Base-by-base conservation (phyloP, 2,113 vertebrate species). In the western clawed frog (Xenopus tropicalis) region DNA sequence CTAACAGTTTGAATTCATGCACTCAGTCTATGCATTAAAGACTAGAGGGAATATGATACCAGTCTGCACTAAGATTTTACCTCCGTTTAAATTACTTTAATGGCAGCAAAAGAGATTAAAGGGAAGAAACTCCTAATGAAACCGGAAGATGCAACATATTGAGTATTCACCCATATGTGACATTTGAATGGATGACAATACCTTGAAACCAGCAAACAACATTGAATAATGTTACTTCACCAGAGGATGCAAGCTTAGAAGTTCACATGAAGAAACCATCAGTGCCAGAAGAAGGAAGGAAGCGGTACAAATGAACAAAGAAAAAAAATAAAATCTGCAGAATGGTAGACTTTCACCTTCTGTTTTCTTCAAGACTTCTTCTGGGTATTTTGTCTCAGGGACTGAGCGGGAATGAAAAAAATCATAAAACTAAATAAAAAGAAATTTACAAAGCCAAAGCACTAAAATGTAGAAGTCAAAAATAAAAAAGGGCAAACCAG, bases 1-100 rank as follows among this genome's bases (percentile, higher is more conserved):
- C 94, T 91, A 93, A 95, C 91, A 88, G 89, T 92, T 93, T 88
- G 90, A 87, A 87, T 91, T 85, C 83, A 83, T 80, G 83, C 81
- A 81, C 83, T 52, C 58, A 46, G 56, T 58, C 69, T 59, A 83
- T 82, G 86, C 70, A 65, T 80, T 85, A 85, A 84, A 74, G 68
- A 89, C 88, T 86, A 86, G 89, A 85, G 83, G 88, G 88, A 85
- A 94, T 91, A 84, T 74, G 93, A 96, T 93, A 89, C 86, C 72
- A 80, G 69, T 71, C 79, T 86, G 89, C 83, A 82, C 85, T 86
- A 86, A 82, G 12, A 48, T n/a, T 17, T 54, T 54, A 9, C 17
- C 17, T 54, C 52, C 19, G 9, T 52, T 52, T 16, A 7, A 52
- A 16, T 16, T 54, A n/a, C 52, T 20, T 54, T 54, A 54, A 66